Base-by-base conservation (phyloP, 2,888 invertebrate genomes). In the Exephanes ischioxanthus region DNA sequence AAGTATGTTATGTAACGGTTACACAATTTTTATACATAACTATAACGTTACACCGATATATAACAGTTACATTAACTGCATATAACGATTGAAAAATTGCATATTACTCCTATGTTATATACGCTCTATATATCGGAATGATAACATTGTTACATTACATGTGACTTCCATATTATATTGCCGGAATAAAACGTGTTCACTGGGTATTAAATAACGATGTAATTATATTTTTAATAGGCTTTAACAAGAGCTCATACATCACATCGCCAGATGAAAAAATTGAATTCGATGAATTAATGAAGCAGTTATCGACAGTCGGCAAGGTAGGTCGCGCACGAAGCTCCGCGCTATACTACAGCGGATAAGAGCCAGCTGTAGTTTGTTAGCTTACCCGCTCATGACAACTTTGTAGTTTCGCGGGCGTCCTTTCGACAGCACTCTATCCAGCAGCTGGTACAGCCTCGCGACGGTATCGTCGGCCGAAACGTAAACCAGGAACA, bases 391-490 rank as follows among this genome's bases (percentile, higher is more conserved):
- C 93, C 93, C 93, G 83, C 89, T 92, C 80, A 91, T 88, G 37
- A 93, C 90, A 79, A 93, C 91, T 85, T 93, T 93, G 72, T 93
- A 93, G 71, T 86, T 73, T 71, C 85, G 90, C 11, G 88, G 86
- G 11, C 87, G 89, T 30, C 87, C 84, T 22, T 87, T 90, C 26
- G 89, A 61, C 84, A 92, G 86, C 1, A 87, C 89, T 84, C 81
- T 91, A 82, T 93, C 91, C 86, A 93, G 85, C 77, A 93, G 85
- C n/a, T 91, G 91, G 66, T 93, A 93, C 51, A 93, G 89, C 61
- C 81, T 89, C 3, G 88, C 88, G 6, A 93, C 90, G 2, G 91
- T 88, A 75, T 93, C 92, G 19, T 92, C 89, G 0, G 91, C 90
- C 5, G 90, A 93, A 11, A 92, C 87, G 41, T 93, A 90, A 3